Evolutionary conservation across 2,888 invertebrate species (phyloP).

Genomic region (Euplagia quadripunctaria): DNA sequence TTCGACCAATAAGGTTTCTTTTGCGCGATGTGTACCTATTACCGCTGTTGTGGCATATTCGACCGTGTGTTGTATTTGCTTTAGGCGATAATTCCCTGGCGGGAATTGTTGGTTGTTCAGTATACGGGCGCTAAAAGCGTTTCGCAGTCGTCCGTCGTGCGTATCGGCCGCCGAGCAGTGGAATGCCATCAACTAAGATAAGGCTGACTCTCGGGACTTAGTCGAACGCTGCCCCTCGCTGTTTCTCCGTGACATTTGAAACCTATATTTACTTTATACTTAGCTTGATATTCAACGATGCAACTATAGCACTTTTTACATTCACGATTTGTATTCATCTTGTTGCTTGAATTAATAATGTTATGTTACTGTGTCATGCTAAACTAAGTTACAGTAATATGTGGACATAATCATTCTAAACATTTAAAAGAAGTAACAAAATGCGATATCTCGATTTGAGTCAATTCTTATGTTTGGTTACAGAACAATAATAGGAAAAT

Average conservation of each 20-base stretch:
- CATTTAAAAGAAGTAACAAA: background rate
- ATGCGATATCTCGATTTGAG: background rate
- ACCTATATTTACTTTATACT: constrained; percentile 62
- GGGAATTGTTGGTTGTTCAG: constrained; percentile 52
- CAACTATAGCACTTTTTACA: constrained; percentile 24
- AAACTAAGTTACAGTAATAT: background rate
- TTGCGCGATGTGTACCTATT: constrained; percentile 64
- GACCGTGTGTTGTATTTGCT: constrained; percentile 49
- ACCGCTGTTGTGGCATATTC: constrained; percentile 45
- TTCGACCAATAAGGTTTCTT: constrained; percentile 81
- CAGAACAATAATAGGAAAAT: constrained; percentile 10
- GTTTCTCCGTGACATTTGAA: constrained; percentile 68
- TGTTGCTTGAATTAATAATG: constrained; percentile 14
- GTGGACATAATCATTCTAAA: background rate
- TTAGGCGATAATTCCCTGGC: constrained; percentile 56
- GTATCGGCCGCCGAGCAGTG: constrained; percentile 82
- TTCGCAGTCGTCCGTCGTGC: constrained; percentile 86
- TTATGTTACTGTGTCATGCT: constrained; percentile 12
- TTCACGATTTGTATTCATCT: constrained; percentile 7
- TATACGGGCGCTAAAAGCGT: constrained; percentile 85
- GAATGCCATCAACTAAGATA: constrained; percentile 86
- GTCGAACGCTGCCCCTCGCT: constrained; percentile 63
- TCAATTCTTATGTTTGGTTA: constrained; percentile 4
- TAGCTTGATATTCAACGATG: constrained; percentile 33
- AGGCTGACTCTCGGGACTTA: constrained; percentile 73